Evolutionary conservation across 2,888 invertebrate genomes (phyloP).

Genomic region (Alitta virens): DNA sequence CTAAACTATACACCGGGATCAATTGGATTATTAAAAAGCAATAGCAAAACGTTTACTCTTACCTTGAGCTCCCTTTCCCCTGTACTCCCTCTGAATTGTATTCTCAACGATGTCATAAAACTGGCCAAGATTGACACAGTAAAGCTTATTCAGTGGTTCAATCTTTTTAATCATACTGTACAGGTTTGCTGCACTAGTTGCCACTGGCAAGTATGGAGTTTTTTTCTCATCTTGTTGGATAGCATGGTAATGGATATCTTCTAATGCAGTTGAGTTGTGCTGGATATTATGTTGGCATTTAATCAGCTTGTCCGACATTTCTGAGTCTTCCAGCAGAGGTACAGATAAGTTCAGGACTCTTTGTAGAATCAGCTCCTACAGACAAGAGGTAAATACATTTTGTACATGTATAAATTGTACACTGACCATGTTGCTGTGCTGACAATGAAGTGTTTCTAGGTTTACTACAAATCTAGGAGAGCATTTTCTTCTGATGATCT

Average conservation of each 20-base stretch:
- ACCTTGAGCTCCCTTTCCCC: slow-evolving; percentile 50
- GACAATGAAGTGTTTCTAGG: no score
- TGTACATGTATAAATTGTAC: no score
- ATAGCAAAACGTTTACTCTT: slow-evolving; percentile 9
- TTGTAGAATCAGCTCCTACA: slow-evolving; percentile 49
- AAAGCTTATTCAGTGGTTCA: slow-evolving; percentile 44
- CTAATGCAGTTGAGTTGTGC: slow-evolving; percentile 44
- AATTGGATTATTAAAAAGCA: no score
- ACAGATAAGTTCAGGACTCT: slow-evolving; percentile 46
- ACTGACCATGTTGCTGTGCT: no score
- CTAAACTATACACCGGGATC: no score
- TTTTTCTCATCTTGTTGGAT: slow-evolving; percentile 49
- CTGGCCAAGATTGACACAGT: slow-evolving; percentile 47
- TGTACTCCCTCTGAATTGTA: slow-evolving; percentile 40
- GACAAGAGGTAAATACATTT: no score
- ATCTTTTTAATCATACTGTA: slow-evolving; percentile 46
- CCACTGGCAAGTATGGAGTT: slow-evolving; percentile 46
- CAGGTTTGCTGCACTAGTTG: slow-evolving; percentile 47
- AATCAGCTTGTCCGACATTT: slow-evolving; percentile 47
- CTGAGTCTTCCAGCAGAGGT: slow-evolving; percentile 49
- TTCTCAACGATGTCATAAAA: slow-evolving; percentile 42
- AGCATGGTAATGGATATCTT: slow-evolving; percentile 39
- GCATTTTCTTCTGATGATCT: no score
- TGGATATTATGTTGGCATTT: slow-evolving; percentile 46
- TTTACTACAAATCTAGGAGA: no score